Percentiles rank a stretch among this genome's conserved stretches.
These are phyloP conservation scores for Nipponacmea schrenckii DNA, from an alignment of 2,888 invertebrate species.

Conservation along the genomic window DNA sequence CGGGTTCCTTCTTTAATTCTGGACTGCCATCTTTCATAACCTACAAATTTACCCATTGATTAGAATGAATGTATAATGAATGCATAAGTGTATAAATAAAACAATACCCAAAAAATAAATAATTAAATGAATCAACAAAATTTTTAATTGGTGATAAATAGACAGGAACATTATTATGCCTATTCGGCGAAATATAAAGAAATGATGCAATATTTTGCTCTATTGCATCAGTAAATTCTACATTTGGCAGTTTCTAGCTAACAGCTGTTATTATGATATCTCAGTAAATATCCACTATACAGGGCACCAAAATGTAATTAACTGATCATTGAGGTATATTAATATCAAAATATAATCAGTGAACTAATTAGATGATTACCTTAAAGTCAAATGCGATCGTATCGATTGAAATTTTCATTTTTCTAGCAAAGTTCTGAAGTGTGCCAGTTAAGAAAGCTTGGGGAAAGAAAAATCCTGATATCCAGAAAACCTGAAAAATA, in stretches of 20 bases:
- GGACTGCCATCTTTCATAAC: too few relatives aligned
- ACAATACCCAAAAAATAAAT: too few relatives aligned
- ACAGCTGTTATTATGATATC: not conserved
- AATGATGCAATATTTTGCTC: not conserved
- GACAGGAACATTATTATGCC: not conserved
- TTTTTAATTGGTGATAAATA: not conserved
- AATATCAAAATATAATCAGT: too few relatives aligned
- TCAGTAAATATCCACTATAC: too few relatives aligned
- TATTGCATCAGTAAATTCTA: not conserved
- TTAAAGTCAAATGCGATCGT: constrained; percentile 67
- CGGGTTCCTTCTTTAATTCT: constrained; percentile 56
- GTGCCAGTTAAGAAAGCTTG: constrained; percentile 70
- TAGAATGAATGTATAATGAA: too few relatives aligned
- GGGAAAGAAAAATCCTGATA: constrained; percentile 73
- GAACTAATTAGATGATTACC: constrained; percentile 56
- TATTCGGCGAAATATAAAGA: not conserved
- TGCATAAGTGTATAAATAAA: too few relatives aligned
- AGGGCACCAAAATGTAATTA: too few relatives aligned
- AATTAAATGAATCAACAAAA: not conserved
- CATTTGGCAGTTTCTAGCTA: not conserved
- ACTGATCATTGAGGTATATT: too few relatives aligned
- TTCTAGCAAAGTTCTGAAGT: constrained; percentile 68
- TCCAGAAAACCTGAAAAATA: constrained; percentile 65
- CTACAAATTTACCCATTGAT: too few relatives aligned
- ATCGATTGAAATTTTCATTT: constrained; percentile 67